Evolutionary conservation across 2,113 vertebrate species (phyloP).

Genomic region (Melanerpes formicivorus): DNA sequence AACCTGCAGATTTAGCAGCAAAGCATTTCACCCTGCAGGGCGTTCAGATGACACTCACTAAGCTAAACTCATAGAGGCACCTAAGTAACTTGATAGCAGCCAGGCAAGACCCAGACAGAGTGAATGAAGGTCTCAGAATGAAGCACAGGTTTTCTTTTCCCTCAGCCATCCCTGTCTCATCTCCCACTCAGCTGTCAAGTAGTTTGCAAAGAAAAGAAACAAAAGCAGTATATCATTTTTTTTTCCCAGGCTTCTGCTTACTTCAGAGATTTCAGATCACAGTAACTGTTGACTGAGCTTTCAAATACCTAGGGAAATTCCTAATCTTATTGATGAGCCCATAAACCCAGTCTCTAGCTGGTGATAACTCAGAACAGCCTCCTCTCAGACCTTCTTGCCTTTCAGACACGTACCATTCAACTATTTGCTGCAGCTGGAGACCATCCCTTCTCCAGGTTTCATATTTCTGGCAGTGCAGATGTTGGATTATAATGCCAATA

Average conservation of each 20-base stretch:
- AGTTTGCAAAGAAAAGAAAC: constrained; percentile 14
- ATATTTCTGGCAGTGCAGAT: background rate
- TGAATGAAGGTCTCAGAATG: background rate
- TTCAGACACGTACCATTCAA: background rate
- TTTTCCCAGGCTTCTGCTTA: constrained; percentile 9
- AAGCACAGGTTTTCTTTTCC: constrained; percentile 5
- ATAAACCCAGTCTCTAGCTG: background rate
- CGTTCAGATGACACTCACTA: background rate
- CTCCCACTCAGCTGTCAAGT: constrained; percentile 19
- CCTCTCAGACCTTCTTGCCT: background rate
- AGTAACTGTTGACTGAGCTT: background rate
- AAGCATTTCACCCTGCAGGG: background rate
- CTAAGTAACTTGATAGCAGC: background rate
- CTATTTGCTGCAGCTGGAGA: background rate
- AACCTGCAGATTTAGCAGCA: background rate
- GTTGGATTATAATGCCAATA: background rate
- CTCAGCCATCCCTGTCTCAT: background rate
- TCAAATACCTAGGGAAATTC: constrained; percentile 18
- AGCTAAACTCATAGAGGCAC: background rate
- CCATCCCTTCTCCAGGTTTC: background rate
- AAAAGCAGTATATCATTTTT: background rate
- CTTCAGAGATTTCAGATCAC: constrained; percentile 5
- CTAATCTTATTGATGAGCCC: background rate
- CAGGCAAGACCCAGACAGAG: background rate
- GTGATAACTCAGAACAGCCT: background rate